Conservation (phyloP, 1,140 invertebrate species). For the Coboldia fuscipes region DNA sequence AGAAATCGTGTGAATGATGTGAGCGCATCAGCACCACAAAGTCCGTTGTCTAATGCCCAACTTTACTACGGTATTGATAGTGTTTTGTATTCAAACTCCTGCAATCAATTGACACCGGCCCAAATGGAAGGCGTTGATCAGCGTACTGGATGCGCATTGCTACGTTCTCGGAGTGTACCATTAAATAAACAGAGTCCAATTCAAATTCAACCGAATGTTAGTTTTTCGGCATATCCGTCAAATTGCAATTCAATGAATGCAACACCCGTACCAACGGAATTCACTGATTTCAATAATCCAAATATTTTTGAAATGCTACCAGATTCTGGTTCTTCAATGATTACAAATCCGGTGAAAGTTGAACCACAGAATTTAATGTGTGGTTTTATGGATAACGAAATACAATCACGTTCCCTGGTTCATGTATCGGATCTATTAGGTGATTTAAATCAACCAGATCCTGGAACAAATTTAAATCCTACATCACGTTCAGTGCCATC, state of each 20-base stretch:
- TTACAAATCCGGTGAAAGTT: constrained; percentile 5
- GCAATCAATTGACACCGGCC: no score
- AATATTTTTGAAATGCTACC: constrained; percentile 2
- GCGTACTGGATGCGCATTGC: no score
- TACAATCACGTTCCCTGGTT: constrained; percentile 14
- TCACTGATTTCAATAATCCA: constrained; percentile 33
- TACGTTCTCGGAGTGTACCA: constrained; percentile 19
- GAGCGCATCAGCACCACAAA: constrained; percentile 19
- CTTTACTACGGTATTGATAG: no score
- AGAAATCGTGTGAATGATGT: no score
- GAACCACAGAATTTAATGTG: constrained; percentile 12
- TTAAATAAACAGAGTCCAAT: constrained; percentile 1
- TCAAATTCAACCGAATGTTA: neutral
- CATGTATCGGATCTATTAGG: constrained; percentile 14
- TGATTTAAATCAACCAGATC: constrained; percentile 14
- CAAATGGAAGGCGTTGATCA: no score
- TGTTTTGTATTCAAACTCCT: no score
- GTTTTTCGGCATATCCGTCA: constrained; percentile 19
- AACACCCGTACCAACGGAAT: constrained; percentile 45
- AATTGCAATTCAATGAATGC: constrained; percentile 39
- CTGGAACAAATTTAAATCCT: constrained; percentile 5
- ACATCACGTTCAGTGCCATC: constrained; percentile 35
- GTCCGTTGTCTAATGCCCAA: no score
- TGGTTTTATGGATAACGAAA: constrained; percentile 11
- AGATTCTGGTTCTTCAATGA: neutral